A percentile compares a stretch with the other conserved stretches of the same genome.
Conservation (phyloP, 2,888 invertebrate species). For the Andrena hattorfiana region DNA sequence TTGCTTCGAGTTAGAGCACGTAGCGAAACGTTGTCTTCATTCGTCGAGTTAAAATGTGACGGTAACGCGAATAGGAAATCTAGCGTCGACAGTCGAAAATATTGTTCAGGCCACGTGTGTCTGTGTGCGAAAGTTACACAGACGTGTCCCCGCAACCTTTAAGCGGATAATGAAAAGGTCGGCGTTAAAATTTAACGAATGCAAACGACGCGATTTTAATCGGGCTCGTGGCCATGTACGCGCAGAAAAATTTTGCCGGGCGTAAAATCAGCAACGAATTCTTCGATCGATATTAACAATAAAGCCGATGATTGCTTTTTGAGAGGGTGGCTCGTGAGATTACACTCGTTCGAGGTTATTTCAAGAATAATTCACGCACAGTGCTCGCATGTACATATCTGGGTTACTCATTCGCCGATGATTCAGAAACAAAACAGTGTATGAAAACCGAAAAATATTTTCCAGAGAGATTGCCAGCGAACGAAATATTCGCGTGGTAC, state of each 20-base stretch:
- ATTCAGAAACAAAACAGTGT: no score
- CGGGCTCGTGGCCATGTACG: background rate
- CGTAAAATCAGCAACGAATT: background rate
- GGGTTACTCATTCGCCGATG: no score
- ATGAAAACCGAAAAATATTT: no score
- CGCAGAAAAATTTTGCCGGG: background rate
- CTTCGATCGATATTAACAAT: background rate
- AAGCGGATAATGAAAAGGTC: constrained; percentile 25
- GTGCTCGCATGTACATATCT: no score
- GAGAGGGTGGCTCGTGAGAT: no score
- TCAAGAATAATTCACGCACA: no score
- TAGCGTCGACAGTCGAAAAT: background rate
- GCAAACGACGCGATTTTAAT: constrained; percentile 27
- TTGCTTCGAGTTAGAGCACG: background rate
- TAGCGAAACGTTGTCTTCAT: background rate
- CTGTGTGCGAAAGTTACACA: background rate
- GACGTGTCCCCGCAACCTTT: background rate
- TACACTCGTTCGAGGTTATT: no score
- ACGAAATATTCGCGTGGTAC: no score
- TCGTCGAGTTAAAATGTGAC: background rate
- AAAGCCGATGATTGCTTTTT: background rate
- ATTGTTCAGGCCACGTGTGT: constrained; percentile 3
- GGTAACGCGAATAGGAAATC: background rate
- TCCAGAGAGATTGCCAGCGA: no score
- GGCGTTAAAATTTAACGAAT: constrained; percentile 20